These are phyloP conservation scores for Jordanella pulchra DNA, from an alignment of 2,797 vertebrate genomes.

Conservation along the genomic window DNA sequence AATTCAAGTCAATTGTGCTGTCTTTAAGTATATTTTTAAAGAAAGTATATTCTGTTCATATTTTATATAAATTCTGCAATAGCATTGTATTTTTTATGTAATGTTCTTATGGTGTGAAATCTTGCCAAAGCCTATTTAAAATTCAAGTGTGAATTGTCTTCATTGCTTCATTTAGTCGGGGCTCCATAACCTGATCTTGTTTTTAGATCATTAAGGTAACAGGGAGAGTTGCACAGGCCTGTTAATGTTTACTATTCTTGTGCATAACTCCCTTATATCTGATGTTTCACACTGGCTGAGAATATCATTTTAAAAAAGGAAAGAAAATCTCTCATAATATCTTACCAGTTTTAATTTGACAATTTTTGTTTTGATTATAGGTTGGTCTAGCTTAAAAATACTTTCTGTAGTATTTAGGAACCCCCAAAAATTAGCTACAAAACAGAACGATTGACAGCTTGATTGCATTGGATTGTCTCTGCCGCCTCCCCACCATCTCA, in stretches of 20 bases:
- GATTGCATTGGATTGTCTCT: constrained; percentile 61
- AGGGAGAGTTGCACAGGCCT: constrained; percentile 53
- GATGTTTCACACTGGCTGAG: constrained; percentile 15
- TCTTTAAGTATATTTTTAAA: no score
- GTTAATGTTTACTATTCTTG: constrained; percentile 56
- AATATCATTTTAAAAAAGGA: constrained; percentile 10
- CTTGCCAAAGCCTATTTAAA: no score
- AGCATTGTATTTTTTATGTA: no score
- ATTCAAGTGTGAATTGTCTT: constrained; percentile 57
- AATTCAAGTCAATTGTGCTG: no score
- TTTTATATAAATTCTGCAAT: no score
- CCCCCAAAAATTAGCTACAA: constrained; percentile 27
- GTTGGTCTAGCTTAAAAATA: constrained; percentile 15
- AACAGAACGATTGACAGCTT: constrained; percentile 34
- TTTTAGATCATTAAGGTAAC: constrained; percentile 56
- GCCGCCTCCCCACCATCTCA: constrained; percentile 38
- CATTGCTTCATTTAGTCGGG: constrained; percentile 42
- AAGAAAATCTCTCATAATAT: background rate
- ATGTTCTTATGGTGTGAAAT: no score
- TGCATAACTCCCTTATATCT: constrained; percentile 28
- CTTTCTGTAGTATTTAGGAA: constrained; percentile 36
- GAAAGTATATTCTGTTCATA: no score
- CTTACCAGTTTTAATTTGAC: background rate
- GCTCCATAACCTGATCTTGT: constrained; percentile 55
- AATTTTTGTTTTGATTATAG: constrained; percentile 20